Percentiles rank a stretch among this genome's conserved stretches.
phyloP scores from a whole-genome alignment of 2,113 vertebrate species.

The Puffinus mauretanicus region DNA sequence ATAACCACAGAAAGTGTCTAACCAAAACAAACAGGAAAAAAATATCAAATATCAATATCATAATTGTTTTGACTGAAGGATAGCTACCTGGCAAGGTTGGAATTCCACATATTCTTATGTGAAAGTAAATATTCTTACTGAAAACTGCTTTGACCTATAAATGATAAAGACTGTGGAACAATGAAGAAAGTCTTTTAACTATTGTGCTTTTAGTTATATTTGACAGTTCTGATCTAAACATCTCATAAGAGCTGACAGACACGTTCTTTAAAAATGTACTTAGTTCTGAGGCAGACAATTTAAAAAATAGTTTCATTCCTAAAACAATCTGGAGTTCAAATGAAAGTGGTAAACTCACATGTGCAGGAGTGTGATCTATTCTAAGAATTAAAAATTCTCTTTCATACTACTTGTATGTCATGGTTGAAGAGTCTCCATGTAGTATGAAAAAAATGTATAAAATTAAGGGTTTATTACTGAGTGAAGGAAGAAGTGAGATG shows the following conservation, averaged over 20 bases:
- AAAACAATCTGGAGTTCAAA: conserved; percentile 25
- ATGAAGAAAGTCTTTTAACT: conserved; percentile 29
- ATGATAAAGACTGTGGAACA: conserved; percentile 19
- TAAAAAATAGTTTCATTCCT: background rate
- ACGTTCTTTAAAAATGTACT: background rate
- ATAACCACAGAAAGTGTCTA: background rate
- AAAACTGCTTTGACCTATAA: conserved; percentile 33
- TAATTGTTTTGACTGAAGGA: background rate
- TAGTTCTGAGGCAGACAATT: conserved; percentile 28
- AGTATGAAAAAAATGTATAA: background rate
- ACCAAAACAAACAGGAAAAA: background rate
- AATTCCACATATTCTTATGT: background rate
- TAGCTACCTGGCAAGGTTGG: background rate
- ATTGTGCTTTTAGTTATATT: conserved; percentile 27
- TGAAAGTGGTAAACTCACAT: background rate
- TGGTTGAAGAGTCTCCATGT: background rate
- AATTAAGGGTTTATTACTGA: background rate
- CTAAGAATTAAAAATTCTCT: conserved; percentile 13
- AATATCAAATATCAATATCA: background rate
- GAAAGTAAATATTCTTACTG: conserved; percentile 9
- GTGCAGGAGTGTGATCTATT: background rate
- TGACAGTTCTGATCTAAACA: conserved; percentile 54
- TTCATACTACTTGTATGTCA: background rate
- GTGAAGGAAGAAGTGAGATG: background rate
- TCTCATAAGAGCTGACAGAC: conserved; percentile 36